Evolutionary conservation across 2,888 invertebrate genomes (phyloP), one percentile per base, ranked within the genome.

Genomic region (Sminthurinus aureus): DNA sequence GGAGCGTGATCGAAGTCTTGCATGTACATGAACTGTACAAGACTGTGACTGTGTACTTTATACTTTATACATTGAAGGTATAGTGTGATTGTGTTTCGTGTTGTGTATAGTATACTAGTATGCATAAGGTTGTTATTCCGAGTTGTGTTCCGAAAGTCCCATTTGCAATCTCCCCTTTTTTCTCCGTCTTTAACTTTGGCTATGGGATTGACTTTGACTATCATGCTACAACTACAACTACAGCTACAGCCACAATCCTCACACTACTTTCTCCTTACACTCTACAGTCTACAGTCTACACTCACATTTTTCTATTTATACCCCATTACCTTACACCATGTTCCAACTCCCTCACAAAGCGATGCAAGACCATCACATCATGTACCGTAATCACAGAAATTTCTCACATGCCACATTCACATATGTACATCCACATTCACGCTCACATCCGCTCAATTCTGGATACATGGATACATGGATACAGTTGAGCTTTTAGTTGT

Each of bases 1-100:
- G 78, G 64, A 78, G 78, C 78, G 78, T 78, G 78, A 78, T 78
- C 78, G 78, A 78, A 78, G 64, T 58, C n/a, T 78, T 78, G 78
- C 78, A 78, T 78, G 78, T 22, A 18, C 13, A 13, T 15, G 3
- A 38, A 38, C 38, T 38, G 6, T 38, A 38, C 38, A 38, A 38
- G n/a, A n/a, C n/a, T n/a, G n/a, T n/a, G n/a, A n/a, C n/a, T n/a
- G 38, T 38, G 1, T 6, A 38, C 38, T 38, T 38, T 38, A 1
- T 38, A 38, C 38, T 38, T 1, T 38, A 18, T 26, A 2, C n/a
- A 58, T 9, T 58, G 9, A 13, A 64, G n/a, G 67, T 67, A n/a
- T n/a, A n/a, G n/a, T 26, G 71, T 71, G 71, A 71, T 71, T 71
- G 71, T 71, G 26, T 24, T 9, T 71, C 6, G 58, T 58, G 58